Evolutionary conservation across 2,888 invertebrate genomes (phyloP), one percentile per base, ranked within the genome.

Genomic region (Tipula helvola): DNA sequence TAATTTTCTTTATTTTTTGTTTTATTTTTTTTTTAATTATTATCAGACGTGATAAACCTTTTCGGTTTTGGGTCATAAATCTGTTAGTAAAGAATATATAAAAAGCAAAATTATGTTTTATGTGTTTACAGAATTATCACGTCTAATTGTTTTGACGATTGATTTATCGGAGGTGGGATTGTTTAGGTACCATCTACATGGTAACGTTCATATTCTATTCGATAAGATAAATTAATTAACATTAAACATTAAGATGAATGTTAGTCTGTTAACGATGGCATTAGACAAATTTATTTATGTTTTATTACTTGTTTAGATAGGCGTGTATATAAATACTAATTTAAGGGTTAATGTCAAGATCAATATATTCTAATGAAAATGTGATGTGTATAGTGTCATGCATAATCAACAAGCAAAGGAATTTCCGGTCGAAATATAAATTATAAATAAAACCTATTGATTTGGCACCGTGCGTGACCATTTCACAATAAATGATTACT

Each of bases 1-100:
- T 57, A 57, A 71, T 71, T 71, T 52, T n/a, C n/a, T 44, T 7
- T 39, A 28, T 39, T 39, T 39, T 39, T 39, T 44, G 44, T 44
- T 44, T 10, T 10, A 44, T 71, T 71, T 71, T 28, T 71, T 71
- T 71, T 71, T 71, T 71, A 57, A 28, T 71, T 28, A 71, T 71
- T 71, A 71, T 71, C 71, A 71, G 71, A 71, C 71, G 71, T 71
- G 71, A 71, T 71, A 71, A 71, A 71, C 71, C 71, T 71, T 71
- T 28, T n/a, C 52, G 52, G 28, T 18, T 71, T 71, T 28, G 18
- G 71, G 7, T 71, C 28, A 71, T 71, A 71, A 71, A 71, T 71
- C 71, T 71, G 71, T 71, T 28, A 71, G 5, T 28, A 28, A 8
- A 10, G 28, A n/a, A 12, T 28, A 18, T 2, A 52, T 5, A 52